Conservation (phyloP, 1,140 invertebrate genomes). For the Scaptomyza graminum region DNA sequence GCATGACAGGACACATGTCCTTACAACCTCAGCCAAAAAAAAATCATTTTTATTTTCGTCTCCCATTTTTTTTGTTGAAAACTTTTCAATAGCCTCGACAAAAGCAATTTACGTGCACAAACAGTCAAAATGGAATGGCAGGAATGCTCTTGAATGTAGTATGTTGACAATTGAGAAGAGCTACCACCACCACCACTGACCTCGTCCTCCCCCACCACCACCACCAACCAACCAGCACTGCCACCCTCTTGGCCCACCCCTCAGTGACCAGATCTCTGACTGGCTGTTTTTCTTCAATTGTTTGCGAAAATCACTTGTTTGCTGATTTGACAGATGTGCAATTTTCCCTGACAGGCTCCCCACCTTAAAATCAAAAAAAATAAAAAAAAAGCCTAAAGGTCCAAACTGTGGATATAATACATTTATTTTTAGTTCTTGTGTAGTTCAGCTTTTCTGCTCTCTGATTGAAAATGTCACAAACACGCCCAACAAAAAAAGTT, state of each 20-base stretch:
- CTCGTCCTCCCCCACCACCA: conserved; percentile 1
- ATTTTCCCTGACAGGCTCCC: conserved; percentile 71
- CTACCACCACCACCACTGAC: conserved; percentile 34
- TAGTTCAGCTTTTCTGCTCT: not conserved
- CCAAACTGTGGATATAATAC: conserved; percentile 12
- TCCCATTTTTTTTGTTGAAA: conserved; percentile 38
- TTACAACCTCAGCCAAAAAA: conserved; percentile 11
- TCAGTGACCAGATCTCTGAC: conserved; percentile 33
- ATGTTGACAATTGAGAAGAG: conserved; percentile 60
- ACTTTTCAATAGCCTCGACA: conserved; percentile 67
- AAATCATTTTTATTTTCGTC: not conserved
- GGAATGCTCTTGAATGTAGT: conserved; percentile 15
- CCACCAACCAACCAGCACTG: conserved; percentile 17
- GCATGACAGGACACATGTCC: conserved; percentile 77
- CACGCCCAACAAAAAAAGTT: conserved; percentile 54
- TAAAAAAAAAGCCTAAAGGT: conserved; percentile 16
- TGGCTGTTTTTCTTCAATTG: conserved; percentile 77
- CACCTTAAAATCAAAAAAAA: not conserved
- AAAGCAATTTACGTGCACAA: conserved; percentile 83
- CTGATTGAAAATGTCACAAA: conserved; percentile 78
- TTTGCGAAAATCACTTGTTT: conserved; percentile 82
- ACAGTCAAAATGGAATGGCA: conserved; percentile 45
- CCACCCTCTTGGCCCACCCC: conserved; percentile 21
- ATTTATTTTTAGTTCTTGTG: conserved; percentile 27
- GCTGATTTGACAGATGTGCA: conserved; percentile 82